Evolutionary conservation across 1,140 invertebrate genomes (phyloP).

Genomic region (Trichogramma pretiosum): DNA sequence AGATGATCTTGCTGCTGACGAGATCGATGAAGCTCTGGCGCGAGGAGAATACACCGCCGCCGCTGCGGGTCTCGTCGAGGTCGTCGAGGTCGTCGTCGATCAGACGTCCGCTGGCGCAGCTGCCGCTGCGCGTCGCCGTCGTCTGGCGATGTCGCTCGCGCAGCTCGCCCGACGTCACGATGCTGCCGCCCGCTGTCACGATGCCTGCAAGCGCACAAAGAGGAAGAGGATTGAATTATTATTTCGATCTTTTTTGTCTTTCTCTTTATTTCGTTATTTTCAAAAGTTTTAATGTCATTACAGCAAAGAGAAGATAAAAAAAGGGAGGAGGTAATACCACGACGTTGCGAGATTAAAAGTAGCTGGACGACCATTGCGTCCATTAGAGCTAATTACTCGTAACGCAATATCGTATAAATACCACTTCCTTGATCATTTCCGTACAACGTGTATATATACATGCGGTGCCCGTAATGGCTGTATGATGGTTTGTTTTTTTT

Average conservation of each 20-base stretch:
- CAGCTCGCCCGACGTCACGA: conserved; percentile 42
- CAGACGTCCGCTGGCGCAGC: conserved; percentile 23
- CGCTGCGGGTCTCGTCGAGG: conserved; percentile 35
- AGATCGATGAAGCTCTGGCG: conserved; percentile 42
- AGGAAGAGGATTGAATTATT: not conserved
- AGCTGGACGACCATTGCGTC: too few relatives aligned
- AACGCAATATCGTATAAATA: too few relatives aligned
- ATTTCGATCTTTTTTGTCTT: not conserved
- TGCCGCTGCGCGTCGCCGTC: conserved; percentile 27
- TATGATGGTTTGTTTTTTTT: too few relatives aligned
- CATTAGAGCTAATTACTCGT: too few relatives aligned
- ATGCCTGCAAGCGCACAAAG: conserved; percentile 36
- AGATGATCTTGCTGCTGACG: conserved; percentile 42
- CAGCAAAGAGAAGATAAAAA: too few relatives aligned
- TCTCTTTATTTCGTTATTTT: too few relatives aligned
- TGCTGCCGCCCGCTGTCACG: conserved; percentile 44
- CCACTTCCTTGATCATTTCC: too few relatives aligned
- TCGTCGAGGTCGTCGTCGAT: conserved; percentile 41
- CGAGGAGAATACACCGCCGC: conserved; percentile 31
- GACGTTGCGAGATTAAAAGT: too few relatives aligned
- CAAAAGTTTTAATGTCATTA: too few relatives aligned
- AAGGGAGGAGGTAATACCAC: too few relatives aligned
- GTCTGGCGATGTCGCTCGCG: conserved; percentile 39
- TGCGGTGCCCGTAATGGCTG: too few relatives aligned
- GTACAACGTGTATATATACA: too few relatives aligned